These are phyloP conservation scores for Bellardia bayeri DNA, from an alignment of 2,888 invertebrate species.

Conservation along the genomic window DNA sequence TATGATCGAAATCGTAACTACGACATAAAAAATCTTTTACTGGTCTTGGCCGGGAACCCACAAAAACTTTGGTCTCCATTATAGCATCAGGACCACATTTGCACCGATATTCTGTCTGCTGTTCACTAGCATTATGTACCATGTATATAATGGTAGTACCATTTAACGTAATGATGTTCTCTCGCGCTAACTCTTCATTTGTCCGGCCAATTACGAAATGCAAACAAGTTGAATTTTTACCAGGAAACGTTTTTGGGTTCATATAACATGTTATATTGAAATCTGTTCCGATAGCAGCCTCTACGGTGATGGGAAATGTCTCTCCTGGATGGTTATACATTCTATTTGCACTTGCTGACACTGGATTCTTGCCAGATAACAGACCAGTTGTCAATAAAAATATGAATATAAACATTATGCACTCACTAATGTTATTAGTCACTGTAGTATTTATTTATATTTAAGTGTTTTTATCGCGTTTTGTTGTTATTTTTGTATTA, in stretches of 20 bases:
- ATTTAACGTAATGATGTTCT: conserved; percentile 74
- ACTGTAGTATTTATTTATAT: conserved; percentile 27
- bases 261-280: conserved; percentile 81
- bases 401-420: conserved; percentile 31
- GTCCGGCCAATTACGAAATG: conserved; percentile 76
- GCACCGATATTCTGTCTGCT: conserved; percentile 77
- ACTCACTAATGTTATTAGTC: conserved; percentile 40
- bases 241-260: conserved; percentile 77
- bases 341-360: conserved; percentile 33
- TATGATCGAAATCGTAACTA: conserved; percentile 89
- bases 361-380: conserved; percentile 2
- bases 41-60: conserved; percentile 86
- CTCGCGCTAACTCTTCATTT: conserved; percentile 62
- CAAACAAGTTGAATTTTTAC: conserved; percentile 75
- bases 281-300: conserved; percentile 78
- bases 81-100: conserved; percentile 79
- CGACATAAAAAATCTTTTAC: conserved; percentile 90
- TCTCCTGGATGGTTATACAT: conserved; percentile 76
- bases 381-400: conserved; percentile 15
- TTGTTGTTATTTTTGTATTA: background rate
- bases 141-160: conserved; percentile 78
- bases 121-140: conserved; percentile 77
- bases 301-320: conserved; percentile 76
- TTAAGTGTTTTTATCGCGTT: conserved; percentile 24
- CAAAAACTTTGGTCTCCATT: conserved; percentile 76